Percentiles rank a stretch among this genome's conserved stretches.
phyloP scores from a whole-genome alignment of 2,113 vertebrate genomes.

The Beaufortia kweichowensis region DNA sequence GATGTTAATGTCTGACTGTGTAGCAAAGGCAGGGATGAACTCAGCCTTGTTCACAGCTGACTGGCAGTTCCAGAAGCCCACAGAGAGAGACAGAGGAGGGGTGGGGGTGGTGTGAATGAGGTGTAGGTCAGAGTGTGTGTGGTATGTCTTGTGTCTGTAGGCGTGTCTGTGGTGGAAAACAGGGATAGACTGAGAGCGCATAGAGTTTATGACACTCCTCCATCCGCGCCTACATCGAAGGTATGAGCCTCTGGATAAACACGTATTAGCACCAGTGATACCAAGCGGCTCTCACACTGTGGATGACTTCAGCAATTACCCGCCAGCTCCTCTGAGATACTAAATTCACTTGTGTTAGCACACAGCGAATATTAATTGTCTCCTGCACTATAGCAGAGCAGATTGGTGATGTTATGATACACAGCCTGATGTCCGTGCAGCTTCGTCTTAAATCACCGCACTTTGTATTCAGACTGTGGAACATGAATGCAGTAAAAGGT shows the following conservation, averaged over 20 bases:
- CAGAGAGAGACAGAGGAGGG: no score
- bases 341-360: neutral
- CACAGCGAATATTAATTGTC: constrained; percentile 31
- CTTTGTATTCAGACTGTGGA: constrained; percentile 39
- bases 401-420: constrained; percentile 29
- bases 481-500: constrained; percentile 40
- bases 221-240: constrained; percentile 27
- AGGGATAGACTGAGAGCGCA: no score
- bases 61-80: no score
- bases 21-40: no score
- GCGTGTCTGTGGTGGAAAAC: no score
- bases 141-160: no score
- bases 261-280: constrained; percentile 44
- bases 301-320: constrained; percentile 44
- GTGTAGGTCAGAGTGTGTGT: no score
- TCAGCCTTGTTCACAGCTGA: no score
- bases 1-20: no score
- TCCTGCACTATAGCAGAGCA: constrained; percentile 20
- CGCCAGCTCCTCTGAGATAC: constrained; percentile 18
- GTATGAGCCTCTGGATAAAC: constrained; percentile 20
- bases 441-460: constrained; percentile 25
- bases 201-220: constrained; percentile 31
- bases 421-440: constrained; percentile 14
- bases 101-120: no score
- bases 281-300: constrained; percentile 12